A percentile compares a stretch with the other conserved stretches of the same genome.
These are phyloP conservation scores for Brevimyrus niger DNA, from an alignment of 2,113 vertebrate genomes.

Conservation along the genomic window DNA sequence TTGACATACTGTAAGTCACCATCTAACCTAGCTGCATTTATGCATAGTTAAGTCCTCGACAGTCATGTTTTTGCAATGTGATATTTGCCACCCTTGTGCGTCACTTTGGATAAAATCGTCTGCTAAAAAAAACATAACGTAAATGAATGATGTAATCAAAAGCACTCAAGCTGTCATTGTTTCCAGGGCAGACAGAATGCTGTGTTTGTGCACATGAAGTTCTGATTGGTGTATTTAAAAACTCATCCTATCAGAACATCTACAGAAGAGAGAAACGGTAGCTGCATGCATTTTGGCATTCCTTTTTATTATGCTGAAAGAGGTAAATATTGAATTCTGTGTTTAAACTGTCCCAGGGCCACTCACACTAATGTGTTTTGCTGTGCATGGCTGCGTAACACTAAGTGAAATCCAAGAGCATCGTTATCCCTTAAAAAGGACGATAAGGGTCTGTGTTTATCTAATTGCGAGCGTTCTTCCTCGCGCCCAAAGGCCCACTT, in stretches of 20 bases:
- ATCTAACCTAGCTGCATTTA: background rate
- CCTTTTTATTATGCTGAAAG: conserved; percentile 29
- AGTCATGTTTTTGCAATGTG: background rate
- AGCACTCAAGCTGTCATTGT: conserved; percentile 22
- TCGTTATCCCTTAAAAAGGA: conserved; percentile 23
- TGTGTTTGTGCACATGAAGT: background rate
- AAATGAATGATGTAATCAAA: background rate
- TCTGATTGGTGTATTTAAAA: conserved; percentile 7
- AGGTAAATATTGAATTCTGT: conserved; percentile 39
- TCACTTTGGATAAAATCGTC: background rate
- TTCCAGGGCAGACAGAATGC: conserved; percentile 17
- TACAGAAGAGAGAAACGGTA: conserved; percentile 25
- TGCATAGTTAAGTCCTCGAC: background rate
- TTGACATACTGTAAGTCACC: conserved; percentile 22
- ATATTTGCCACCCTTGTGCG: background rate
- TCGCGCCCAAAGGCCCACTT: conserved; percentile 22
- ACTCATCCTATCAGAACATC: conserved; percentile 30
- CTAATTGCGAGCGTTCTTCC: conserved; percentile 29
- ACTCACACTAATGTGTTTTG: conserved; percentile 33
- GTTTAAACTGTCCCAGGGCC: conserved; percentile 39
- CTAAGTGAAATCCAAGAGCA: conserved; percentile 44
- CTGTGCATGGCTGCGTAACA: conserved; percentile 16
- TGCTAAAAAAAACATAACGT: background rate
- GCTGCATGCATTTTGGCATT: conserved; percentile 35
- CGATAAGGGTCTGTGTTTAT: conserved; percentile 35